Evolutionary conservation across 1,140 invertebrate genomes (phyloP).

Genomic region (Littorina saxatilis): DNA sequence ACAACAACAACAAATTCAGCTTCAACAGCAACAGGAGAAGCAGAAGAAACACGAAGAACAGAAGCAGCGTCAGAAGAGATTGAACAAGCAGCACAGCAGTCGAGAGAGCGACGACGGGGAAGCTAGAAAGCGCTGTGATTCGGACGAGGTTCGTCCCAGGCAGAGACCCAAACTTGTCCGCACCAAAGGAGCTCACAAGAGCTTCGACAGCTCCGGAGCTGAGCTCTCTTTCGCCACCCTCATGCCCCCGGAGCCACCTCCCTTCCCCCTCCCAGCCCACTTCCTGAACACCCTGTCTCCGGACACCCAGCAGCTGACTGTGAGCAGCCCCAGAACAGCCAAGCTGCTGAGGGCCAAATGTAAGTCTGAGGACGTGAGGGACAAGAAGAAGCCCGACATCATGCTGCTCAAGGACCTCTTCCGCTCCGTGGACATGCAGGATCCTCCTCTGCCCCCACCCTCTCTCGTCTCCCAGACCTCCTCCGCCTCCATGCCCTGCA

Average conservation of each 20-base stretch:
- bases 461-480: slow-evolving; percentile 7
- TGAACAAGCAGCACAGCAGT: slow-evolving; percentile 17
- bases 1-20: slow-evolving; percentile 22
- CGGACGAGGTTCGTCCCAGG: slow-evolving; percentile 15
- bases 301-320: background rate
- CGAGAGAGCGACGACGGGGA: slow-evolving; percentile 17
- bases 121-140: background rate
- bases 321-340: slow-evolving; percentile 17
- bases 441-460: background rate
- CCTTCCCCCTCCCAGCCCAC: slow-evolving; percentile 31
- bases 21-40: background rate
- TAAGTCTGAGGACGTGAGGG: slow-evolving; percentile 33
- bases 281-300: background rate
- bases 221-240: slow-evolving; percentile 2
- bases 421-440: slow-evolving; percentile 30
- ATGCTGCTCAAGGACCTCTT: slow-evolving; percentile 40
- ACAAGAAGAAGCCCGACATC: slow-evolving; percentile 32
- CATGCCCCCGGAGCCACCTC: slow-evolving; percentile 13
- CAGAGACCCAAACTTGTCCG: slow-evolving; percentile 29
- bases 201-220: slow-evolving; percentile 13
- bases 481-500: slow-evolving; percentile 9
- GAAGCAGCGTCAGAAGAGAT: background rate
- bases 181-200: slow-evolving; percentile 30
- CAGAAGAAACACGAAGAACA: background rate
- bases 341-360: slow-evolving; percentile 30